Evolutionary conservation across 2,888 invertebrate species (phyloP).

Genomic region (Nebria brevicollis): DNA sequence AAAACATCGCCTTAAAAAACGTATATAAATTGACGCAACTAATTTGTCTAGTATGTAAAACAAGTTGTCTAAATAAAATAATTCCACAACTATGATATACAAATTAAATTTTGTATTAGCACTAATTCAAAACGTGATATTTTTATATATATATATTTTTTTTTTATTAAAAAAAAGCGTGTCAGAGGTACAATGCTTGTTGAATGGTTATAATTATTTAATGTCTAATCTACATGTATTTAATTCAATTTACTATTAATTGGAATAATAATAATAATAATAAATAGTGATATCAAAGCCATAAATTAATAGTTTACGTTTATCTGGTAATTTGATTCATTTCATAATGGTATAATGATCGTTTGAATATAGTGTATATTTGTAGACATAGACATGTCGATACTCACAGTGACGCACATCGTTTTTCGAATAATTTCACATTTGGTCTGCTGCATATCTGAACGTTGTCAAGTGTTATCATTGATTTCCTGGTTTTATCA

Average conservation of each 20-base stretch:
- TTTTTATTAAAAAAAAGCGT: too few species aligned
- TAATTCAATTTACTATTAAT: background rate
- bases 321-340: background rate
- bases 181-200: too few species aligned
- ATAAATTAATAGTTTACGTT: background rate
- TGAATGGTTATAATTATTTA: too few species aligned
- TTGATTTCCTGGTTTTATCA: slow-evolving; percentile 45
- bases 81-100: too few species aligned
- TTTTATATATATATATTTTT: too few species aligned
- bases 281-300: background rate
- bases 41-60: too few species aligned
- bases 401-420: slow-evolving; percentile 10
- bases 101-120: too few species aligned
- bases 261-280: background rate
- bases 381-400: slow-evolving; percentile 3
- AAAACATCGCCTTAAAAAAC: too few species aligned
- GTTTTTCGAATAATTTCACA: slow-evolving; percentile 6
- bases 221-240: too few species aligned
- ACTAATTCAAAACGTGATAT: too few species aligned
- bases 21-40: too few species aligned
- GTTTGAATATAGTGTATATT: background rate
- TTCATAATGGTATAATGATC: background rate
- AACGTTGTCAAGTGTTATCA: slow-evolving; percentile 38
- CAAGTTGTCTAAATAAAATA: too few species aligned
- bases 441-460: slow-evolving; percentile 26